These are phyloP conservation scores for Scomber colias DNA, from an alignment of 2,113 vertebrate genomes.

Conservation along the genomic window DNA sequence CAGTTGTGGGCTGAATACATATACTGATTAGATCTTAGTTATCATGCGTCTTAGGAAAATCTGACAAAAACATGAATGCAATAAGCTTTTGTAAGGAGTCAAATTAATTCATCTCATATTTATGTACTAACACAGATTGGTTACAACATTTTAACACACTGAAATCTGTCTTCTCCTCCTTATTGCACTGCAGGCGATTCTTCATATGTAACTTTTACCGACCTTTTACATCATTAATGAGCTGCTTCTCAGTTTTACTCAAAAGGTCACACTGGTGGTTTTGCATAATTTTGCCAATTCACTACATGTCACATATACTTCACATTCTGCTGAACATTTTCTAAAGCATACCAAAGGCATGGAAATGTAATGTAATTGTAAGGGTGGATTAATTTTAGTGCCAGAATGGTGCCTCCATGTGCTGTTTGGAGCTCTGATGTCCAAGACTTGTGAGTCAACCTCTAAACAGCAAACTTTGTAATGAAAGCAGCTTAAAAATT, in stretches of 20 bases:
- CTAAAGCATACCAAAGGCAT: not conserved
- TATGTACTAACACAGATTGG: not conserved
- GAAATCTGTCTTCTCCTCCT: not conserved
- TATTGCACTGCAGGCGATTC: conserved; percentile 19
- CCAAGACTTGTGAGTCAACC: not conserved
- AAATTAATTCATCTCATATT: not conserved
- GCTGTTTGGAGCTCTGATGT: not conserved
- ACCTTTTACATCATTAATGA: conserved; percentile 66
- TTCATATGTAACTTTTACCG: conserved; percentile 51
- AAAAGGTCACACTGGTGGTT: conserved; percentile 61
- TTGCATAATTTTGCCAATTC: conserved; percentile 58
- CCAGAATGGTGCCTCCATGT: not conserved
- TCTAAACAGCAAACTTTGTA: not conserved
- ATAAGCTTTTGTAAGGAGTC: not conserved
- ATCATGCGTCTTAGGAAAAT: not conserved
- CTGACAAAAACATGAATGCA: not conserved
- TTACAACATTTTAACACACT: conserved; percentile 4
- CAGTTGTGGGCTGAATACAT: not conserved
- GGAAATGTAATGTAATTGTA: not conserved
- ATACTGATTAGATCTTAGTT: conserved; percentile 7
- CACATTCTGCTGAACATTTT: conserved; percentile 33
- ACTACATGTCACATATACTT: conserved; percentile 34
- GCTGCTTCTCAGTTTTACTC: conserved; percentile 43
- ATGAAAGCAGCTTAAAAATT: conserved; percentile 20
- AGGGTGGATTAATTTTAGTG: not conserved